Evolutionary conservation across 2,888 invertebrate species (phyloP).

Genomic region (Caenorhabditis wallacei): DNA sequence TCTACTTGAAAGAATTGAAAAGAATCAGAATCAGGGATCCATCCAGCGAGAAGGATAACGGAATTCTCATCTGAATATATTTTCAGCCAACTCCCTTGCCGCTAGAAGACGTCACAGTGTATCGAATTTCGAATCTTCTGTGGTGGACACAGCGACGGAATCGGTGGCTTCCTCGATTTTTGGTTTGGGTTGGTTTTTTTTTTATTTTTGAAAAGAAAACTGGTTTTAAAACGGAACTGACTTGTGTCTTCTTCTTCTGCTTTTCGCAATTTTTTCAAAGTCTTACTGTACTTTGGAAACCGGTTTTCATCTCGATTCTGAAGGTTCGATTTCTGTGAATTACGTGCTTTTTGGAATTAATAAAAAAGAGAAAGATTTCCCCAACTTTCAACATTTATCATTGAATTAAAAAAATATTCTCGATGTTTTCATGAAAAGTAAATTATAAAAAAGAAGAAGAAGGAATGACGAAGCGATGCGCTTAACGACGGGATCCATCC

Average conservation of each 20-base stretch:
- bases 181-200: conserved; percentile 57
- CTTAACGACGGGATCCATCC: conserved; percentile 65
- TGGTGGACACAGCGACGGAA: conserved; percentile 64
- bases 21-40: neutral
- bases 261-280: too few relatives aligned
- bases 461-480: neutral
- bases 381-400: too few relatives aligned
- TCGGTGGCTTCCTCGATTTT: conserved; percentile 64
- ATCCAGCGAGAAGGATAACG: too few relatives aligned
- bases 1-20: neutral
- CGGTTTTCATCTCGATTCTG: neutral
- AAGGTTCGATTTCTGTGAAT: neutral
- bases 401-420: conserved; percentile 1
- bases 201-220: neutral
- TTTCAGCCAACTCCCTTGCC: conserved; percentile 35
- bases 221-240: neutral
- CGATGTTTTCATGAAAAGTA: conserved; percentile 33
- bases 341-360: too few relatives aligned
- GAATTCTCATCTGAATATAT: too few relatives aligned
- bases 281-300: neutral
- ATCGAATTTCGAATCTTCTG: conserved; percentile 65
- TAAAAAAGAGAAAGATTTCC: conserved; percentile 18
- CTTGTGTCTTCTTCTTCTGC: neutral
- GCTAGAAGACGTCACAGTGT: conserved; percentile 69
- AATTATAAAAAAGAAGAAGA: conserved; percentile 9